These are phyloP conservation scores for Serilophus lunatus DNA, from an alignment of 2,113 vertebrate species.

Conservation along the genomic window DNA sequence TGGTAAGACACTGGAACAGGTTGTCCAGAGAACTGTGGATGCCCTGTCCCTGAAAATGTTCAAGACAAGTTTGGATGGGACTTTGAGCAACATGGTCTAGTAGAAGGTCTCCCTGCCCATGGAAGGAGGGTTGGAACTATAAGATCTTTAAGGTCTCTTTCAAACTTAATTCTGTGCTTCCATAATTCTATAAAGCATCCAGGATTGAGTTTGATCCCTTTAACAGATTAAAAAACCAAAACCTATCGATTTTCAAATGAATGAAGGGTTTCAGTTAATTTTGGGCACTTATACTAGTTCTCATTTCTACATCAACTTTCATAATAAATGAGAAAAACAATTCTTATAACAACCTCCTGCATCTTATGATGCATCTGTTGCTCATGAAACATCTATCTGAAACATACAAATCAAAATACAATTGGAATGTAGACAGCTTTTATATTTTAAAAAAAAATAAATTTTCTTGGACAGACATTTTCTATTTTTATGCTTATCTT, in stretches of 20 bases:
- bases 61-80: not conserved
- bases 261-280: not conserved
- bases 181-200: not conserved
- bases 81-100: not conserved
- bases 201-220: not conserved
- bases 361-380: not conserved
- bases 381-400: conserved; percentile 13
- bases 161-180: not conserved
- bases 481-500: not conserved
- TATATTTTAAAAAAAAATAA: not conserved
- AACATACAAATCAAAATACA: conserved; percentile 16
- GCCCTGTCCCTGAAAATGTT: not conserved
- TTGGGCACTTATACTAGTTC: not conserved
- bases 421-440: not conserved
- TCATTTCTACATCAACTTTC: not conserved
- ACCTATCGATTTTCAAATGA: not conserved
- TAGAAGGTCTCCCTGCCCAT: accelerated
- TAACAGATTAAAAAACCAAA: not conserved
- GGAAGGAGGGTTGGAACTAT: accelerated
- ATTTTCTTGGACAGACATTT: not conserved
- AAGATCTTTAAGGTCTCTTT: not conserved
- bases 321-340: conserved; percentile 44
- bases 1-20: not conserved
- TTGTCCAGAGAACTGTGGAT: not conserved
- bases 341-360: not conserved